These are phyloP conservation scores for Micromesistius poutassou DNA, from an alignment of 2,797 vertebrate genomes.

Conservation along the genomic window DNA sequence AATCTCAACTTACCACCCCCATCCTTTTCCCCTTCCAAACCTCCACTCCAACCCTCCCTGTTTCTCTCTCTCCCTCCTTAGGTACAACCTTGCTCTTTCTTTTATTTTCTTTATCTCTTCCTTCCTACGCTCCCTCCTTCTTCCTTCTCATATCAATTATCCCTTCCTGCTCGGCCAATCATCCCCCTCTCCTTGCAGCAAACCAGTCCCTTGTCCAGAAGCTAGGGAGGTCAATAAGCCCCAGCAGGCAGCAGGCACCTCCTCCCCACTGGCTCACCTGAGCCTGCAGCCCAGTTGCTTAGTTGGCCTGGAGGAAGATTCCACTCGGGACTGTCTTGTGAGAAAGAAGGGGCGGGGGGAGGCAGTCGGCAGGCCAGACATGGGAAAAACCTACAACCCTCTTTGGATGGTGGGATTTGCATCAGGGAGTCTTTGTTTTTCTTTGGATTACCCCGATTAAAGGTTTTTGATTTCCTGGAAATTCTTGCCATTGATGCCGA, in stretches of 20 bases:
- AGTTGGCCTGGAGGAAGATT: conserved; percentile 4
- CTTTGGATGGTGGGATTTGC: background rate
- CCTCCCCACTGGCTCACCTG: conserved; percentile 14
- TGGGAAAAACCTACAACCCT: background rate
- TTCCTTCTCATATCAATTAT: conserved; percentile 15
- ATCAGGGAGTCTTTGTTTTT: background rate
- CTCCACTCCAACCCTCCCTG: background rate
- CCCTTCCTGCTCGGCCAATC: conserved; percentile 4
- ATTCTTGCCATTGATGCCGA: background rate
- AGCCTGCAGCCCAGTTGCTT: conserved; percentile 1
- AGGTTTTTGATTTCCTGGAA: conserved; percentile 3
- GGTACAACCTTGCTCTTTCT: background rate
- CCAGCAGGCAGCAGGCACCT: background rate
- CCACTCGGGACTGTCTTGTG: conserved; percentile 4
- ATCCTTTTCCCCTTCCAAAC: background rate
- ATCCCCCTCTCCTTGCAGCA: conserved; percentile 10
- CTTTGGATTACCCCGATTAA: background rate
- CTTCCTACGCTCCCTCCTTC: conserved; percentile 15
- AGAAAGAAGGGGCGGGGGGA: background rate
- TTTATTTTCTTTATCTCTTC: background rate
- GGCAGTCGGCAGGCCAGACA: background rate
- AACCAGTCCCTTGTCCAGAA: conserved; percentile 27
- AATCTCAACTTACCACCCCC: background rate
- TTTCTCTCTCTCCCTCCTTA: background rate
- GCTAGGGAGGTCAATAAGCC: conserved; percentile 28